These are phyloP conservation scores for Isaurus tuberculatus DNA, from an alignment of 92 coral and sea anemone species.

Conservation along the genomic window DNA sequence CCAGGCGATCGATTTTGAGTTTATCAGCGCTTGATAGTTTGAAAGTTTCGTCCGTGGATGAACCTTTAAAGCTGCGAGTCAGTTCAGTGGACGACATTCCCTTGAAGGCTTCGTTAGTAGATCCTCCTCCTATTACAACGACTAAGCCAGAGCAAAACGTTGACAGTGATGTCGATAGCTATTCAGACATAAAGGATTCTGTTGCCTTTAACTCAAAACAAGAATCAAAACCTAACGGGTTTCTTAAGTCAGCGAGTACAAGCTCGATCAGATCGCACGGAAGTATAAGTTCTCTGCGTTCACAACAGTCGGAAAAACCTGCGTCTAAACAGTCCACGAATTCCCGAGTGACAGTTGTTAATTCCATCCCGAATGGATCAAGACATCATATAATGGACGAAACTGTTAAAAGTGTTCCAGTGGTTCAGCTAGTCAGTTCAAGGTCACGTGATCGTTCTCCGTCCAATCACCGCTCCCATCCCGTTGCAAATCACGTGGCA, in stretches of 20 bases:
- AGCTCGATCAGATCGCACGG: constrained; percentile 59
- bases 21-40: constrained; percentile 39
- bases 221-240: background rate
- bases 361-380: constrained; percentile 20
- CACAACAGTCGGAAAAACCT: constrained; percentile 43
- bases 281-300: constrained; percentile 61
- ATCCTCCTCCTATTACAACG: constrained; percentile 48
- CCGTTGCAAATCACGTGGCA: constrained; percentile 38
- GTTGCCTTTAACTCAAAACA: constrained; percentile 4
- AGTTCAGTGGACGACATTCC: constrained; percentile 73
- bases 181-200: constrained; percentile 80
- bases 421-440: constrained; percentile 19
- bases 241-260: constrained; percentile 8
- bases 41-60: constrained; percentile 69
- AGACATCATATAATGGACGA: background rate
- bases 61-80: constrained; percentile 52
- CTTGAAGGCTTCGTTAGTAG: constrained; percentile 32
- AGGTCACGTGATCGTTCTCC: constrained; percentile 29
- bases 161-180: constrained; percentile 79
- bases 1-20: constrained; percentile 36
- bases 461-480: constrained; percentile 47
- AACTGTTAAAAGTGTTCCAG: constrained; percentile 16
- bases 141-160: background rate
- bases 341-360: background rate
- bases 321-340: background rate